Evolutionary conservation across 2,797 vertebrate species (phyloP).

Genomic region (Malurus splendens): DNA sequence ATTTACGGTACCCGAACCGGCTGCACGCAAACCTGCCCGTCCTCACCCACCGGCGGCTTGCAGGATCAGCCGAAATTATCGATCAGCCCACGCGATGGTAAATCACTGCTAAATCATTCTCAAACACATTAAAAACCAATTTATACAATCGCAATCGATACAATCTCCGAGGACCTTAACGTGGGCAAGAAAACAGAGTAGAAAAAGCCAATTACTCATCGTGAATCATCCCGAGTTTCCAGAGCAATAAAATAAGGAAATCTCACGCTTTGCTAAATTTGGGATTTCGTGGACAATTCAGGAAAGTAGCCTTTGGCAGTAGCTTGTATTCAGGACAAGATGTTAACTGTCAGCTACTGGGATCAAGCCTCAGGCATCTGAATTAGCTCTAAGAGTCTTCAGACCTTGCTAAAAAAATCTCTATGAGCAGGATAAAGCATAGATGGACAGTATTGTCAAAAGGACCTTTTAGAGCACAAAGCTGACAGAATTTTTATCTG

Average conservation of each 20-base stretch:
- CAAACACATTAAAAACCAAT: background rate
- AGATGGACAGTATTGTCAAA: constrained; percentile 26
- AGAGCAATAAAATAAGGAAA: background rate
- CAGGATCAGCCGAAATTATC: background rate
- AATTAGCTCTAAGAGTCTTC: constrained; percentile 49
- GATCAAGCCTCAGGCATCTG: constrained; percentile 64
- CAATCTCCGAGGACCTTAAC: background rate
- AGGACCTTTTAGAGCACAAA: background rate
- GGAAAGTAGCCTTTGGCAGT: constrained; percentile 50
- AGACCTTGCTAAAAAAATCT: background rate
- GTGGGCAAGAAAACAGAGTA: background rate
- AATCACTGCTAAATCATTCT: background rate
- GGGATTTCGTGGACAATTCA: constrained; percentile 30
- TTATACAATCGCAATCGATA: background rate
- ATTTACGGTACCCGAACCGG: background rate
- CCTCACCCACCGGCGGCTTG: background rate
- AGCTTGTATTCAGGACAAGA: constrained; percentile 37
- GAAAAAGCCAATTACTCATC: background rate
- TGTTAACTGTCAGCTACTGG: constrained; percentile 62
- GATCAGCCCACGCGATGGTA: background rate
- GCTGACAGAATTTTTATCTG: background rate
- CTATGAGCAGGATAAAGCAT: background rate
- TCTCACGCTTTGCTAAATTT: constrained; percentile 35
- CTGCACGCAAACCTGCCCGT: background rate
- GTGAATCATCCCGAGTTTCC: background rate